Base-by-base conservation (phyloP, 2,113 vertebrate species). In the Cebidichthys violaceus region DNA sequence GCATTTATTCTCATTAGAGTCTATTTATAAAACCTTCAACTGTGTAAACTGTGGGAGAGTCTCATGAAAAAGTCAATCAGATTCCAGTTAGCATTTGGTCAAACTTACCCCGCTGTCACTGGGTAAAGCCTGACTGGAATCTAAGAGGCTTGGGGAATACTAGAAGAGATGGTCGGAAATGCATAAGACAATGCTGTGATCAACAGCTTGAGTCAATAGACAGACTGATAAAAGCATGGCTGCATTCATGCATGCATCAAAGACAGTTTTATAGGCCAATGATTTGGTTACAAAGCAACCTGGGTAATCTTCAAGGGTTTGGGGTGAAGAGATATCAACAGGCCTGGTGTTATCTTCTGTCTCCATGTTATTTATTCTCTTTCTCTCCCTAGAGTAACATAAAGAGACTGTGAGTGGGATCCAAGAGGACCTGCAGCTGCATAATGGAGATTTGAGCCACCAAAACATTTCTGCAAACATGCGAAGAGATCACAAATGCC, bases 401-500 rank as follows among this genome's bases (percentile, higher is more conserved):
- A 78, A 82, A 85, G 41, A 75, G 70, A 70, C 14, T 45, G 54
- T 65, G 24, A 50, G 24, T 59, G 39, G 29, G 13, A 68, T 81
- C 39, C 62, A 52, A 50, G 27, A 69, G 70, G 70, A 61, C 43
- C 47, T 45, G 66, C 73, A 75, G 75, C 83, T 78, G 81, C 59
- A 74, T 90, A 84, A 86, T 78, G 67, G 66, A 90, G 87, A 89
- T 92, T 86, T 85, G 37, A 87, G 76, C 70, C 81, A 29, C 82
- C 60, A 77, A 89, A 84, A 92, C 77, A 86, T 84, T 77, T 88
- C 82, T 79, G 76, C 52, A 82, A 92, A 90, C 60, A 86, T 77
- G 86, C 60, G 20, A 61, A 20, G 47, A 82, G 66, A 90, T 79
- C 85, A 83, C 82, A 88, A 90, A 89, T 86, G 86, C 74, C 88